Conservation (phyloP, 2,797 vertebrate genomes). For the Hippopotamyrus pictus region DNA sequence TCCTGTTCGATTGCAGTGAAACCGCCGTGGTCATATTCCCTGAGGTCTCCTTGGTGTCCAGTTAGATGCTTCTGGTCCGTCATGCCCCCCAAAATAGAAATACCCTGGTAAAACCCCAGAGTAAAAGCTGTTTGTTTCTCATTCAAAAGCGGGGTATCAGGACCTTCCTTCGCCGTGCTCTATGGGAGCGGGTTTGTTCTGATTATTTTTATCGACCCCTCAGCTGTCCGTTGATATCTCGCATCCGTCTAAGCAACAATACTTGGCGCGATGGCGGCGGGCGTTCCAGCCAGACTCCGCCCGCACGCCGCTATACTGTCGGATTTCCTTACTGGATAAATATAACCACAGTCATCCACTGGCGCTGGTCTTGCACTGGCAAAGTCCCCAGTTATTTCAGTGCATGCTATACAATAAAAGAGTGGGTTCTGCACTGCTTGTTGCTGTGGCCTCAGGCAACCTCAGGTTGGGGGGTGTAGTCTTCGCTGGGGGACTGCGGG, state of each 20-base stretch:
- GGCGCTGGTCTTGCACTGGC: slow-evolving; percentile 53
- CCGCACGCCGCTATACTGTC: slow-evolving; percentile 30
- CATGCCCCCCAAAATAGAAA: slow-evolving; percentile 57
- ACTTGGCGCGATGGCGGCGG: slow-evolving; percentile 38
- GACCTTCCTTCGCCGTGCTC: background rate
- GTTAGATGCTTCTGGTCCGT: slow-evolving; percentile 57
- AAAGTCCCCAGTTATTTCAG: slow-evolving; percentile 56
- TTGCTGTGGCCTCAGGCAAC: slow-evolving; percentile 58
- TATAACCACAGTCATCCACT: slow-evolving; percentile 62
- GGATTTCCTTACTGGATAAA: slow-evolving; percentile 66
- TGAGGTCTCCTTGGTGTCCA: slow-evolving; percentile 49
- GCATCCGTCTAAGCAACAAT: slow-evolving; percentile 40
- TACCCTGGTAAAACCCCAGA: slow-evolving; percentile 41
- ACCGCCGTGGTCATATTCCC: background rate
- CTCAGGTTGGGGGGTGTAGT: slow-evolving; percentile 49
- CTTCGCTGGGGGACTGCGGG: slow-evolving; percentile 39
- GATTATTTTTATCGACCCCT: slow-evolving; percentile 38
- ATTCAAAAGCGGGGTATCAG: slow-evolving; percentile 27
- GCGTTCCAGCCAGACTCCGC: slow-evolving; percentile 51
- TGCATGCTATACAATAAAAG: slow-evolving; percentile 52
- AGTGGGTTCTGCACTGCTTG: background rate
- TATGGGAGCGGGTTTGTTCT: slow-evolving; percentile 30
- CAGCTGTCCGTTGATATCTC: slow-evolving; percentile 38
- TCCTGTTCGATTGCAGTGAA: background rate
- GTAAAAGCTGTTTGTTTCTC: slow-evolving; percentile 37